Percentiles rank a stretch among this genome's conserved stretches.
Evolutionary conservation across 2,113 vertebrate species (phyloP).

Genomic region (Pterocles gutturalis): DNA sequence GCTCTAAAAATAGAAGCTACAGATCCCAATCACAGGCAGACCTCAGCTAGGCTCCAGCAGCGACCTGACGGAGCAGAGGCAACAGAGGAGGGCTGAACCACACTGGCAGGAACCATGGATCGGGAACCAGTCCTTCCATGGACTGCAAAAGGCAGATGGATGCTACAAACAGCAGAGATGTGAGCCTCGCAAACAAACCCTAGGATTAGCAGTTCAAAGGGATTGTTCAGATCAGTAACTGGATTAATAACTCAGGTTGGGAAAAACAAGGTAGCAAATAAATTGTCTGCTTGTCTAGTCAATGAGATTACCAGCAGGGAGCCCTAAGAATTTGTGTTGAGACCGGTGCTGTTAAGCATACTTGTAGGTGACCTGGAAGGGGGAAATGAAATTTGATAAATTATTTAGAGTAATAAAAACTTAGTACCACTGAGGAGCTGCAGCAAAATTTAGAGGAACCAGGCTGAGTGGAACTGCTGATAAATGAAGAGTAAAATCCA

Average conservation of each 20-base stretch:
- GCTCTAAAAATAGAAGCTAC: background rate
- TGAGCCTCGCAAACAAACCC: background rate
- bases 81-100: background rate
- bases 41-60: background rate
- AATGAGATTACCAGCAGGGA: slow-evolving; percentile 38
- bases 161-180: background rate
- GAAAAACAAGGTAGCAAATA: slow-evolving; percentile 48
- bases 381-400: background rate
- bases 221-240: slow-evolving; percentile 27
- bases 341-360: background rate
- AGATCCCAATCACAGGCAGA: background rate
- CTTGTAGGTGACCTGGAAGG: background rate
- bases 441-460: background rate
- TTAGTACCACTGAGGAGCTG: background rate
- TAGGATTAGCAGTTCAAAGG: slow-evolving; percentile 32
- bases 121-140: background rate
- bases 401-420: background rate
- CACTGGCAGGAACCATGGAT: rapidly evolving
- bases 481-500: background rate
- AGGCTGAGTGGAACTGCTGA: background rate
- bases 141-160: background rate
- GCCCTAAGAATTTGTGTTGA: background rate
- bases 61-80: background rate
- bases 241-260: slow-evolving; percentile 43
- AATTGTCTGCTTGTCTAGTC: background rate